These are phyloP conservation scores for Hecatera dysodea DNA, from an alignment of 2,888 invertebrate species.

Conservation along the genomic window DNA sequence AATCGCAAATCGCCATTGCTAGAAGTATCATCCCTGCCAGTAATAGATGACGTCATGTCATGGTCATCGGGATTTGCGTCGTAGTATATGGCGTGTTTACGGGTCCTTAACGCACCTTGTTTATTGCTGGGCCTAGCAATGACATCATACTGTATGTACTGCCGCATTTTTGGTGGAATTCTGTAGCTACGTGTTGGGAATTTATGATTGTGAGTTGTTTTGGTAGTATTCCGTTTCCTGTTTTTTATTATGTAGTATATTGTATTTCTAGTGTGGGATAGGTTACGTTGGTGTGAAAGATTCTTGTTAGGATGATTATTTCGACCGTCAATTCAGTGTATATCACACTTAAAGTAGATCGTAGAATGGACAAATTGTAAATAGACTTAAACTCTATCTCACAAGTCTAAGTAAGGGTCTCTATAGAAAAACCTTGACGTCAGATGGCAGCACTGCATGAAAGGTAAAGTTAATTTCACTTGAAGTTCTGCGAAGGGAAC, in stretches of 20 bases:
- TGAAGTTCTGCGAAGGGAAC: background rate
- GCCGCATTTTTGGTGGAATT: conserved; percentile 27
- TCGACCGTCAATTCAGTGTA: background rate
- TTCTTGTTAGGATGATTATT: background rate
- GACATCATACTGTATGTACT: conserved; percentile 47
- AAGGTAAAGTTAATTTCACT: background rate
- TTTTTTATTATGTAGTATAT: conserved; percentile 5
- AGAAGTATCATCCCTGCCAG: background rate
- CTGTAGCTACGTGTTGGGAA: conserved; percentile 22
- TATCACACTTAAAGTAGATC: background rate
- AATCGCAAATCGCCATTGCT: background rate
- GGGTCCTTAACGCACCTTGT: conserved; percentile 51
- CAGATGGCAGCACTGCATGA: no score
- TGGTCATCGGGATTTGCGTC: conserved; percentile 31
- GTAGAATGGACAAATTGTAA: background rate
- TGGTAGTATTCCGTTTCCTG: conserved; percentile 31
- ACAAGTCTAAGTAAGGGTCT: no score
- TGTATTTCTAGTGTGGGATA: background rate
- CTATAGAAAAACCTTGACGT: no score
- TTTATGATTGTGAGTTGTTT: conserved; percentile 22
- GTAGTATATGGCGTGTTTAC: conserved; percentile 56
- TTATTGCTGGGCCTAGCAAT: conserved; percentile 32
- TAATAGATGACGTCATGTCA: conserved; percentile 33
- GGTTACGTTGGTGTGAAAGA: background rate
- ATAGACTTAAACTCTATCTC: no score